Conservation (phyloP, 2,113 vertebrate genomes). For the Pundamilia nyererei region DNA sequence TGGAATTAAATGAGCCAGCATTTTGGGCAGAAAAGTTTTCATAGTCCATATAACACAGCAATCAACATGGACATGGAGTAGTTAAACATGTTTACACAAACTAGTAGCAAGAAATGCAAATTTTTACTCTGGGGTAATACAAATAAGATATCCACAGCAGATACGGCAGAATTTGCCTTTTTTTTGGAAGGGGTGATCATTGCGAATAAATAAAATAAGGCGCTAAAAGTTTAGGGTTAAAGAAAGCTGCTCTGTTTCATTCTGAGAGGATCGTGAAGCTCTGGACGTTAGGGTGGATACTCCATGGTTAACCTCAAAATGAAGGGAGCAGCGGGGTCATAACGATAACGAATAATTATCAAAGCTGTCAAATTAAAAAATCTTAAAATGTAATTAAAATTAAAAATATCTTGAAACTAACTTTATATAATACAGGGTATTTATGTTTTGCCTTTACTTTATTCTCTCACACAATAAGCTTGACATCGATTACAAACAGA, state of each 20-base stretch:
- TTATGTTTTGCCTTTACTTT: not conserved
- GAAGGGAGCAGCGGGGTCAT: not conserved
- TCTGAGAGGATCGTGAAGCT: not conserved
- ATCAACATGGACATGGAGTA: not conserved
- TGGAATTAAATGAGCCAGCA: not conserved
- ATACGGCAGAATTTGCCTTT: not conserved
- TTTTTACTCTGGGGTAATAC: not conserved
- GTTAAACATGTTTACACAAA: not conserved
- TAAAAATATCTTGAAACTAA: not conserved
- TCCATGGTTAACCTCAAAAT: not conserved
- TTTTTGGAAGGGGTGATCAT: not conserved
- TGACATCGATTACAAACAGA: rapidly evolving
- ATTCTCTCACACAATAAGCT: not conserved
- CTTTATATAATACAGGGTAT: not conserved
- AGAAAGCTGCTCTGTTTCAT: not conserved
- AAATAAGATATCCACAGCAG: not conserved
- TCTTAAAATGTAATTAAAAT: not conserved
- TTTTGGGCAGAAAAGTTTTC: not conserved
- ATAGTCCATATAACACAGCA: not conserved
- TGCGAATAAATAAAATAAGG: not conserved
- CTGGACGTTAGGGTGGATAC: not conserved
- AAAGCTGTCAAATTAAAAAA: not conserved
- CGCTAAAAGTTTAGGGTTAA: not conserved
- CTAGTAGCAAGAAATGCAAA: not conserved
- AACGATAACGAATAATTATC: not conserved